Conservation (phyloP, 2,888 invertebrate species). For the Melinopterus prodromus region DNA sequence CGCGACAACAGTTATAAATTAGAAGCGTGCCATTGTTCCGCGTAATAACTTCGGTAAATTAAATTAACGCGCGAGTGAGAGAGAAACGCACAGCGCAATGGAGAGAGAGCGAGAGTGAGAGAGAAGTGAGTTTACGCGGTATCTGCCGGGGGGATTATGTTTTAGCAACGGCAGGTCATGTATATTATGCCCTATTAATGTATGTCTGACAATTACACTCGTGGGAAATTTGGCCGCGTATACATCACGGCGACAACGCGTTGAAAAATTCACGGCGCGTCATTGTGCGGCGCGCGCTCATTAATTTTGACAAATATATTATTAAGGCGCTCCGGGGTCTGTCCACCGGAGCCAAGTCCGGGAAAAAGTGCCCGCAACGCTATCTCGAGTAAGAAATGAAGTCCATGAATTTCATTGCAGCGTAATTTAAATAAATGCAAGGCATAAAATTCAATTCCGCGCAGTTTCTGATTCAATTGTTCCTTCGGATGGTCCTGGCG, state of each 20-base stretch:
- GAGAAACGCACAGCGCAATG: background rate
- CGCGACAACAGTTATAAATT: conserved; percentile 29
- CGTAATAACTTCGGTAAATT: conserved; percentile 30
- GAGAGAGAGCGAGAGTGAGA: conserved; percentile 11
- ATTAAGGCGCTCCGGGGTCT: conserved; percentile 20
- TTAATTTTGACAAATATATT: conserved; percentile 34
- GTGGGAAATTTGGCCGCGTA: conserved; percentile 47
- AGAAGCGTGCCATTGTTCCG: conserved; percentile 26
- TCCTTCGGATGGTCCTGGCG: background rate
- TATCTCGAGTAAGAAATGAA: background rate
- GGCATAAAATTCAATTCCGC: background rate
- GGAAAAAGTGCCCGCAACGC: background rate
- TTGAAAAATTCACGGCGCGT: conserved; percentile 41
- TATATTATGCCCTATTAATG: conserved; percentile 50
- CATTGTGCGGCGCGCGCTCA: conserved; percentile 25
- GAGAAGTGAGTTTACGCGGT: conserved; percentile 39
- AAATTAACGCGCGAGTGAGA: conserved; percentile 27
- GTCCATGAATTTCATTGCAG: background rate
- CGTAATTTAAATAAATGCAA: background rate
- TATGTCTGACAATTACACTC: conserved; percentile 49
- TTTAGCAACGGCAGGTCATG: conserved; percentile 42
- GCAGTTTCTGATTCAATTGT: background rate
- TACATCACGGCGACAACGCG: conserved; percentile 41
- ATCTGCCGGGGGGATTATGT: conserved; percentile 45
- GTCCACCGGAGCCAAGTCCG: background rate